Evolutionary conservation across 2,113 vertebrate genomes (phyloP), one percentile per base, ranked within the genome.

Genomic region (Mastomys coucha): DNA sequence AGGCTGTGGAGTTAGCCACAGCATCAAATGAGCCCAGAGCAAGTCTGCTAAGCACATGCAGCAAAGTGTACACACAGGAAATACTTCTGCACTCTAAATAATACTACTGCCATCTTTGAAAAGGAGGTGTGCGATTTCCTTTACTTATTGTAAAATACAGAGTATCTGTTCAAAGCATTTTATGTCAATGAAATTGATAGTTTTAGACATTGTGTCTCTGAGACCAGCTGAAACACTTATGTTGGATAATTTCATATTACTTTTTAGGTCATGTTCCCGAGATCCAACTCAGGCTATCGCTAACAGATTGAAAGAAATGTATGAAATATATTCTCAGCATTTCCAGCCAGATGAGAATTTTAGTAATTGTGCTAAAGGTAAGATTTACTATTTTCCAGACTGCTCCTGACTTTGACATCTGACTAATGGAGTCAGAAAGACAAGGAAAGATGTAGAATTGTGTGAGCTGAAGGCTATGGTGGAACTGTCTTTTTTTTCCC

Each of bases 281-380:
- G 99, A 99, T 98, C 99, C 99, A 92, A 99, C 99, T 90, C 98
- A 99, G 73, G 96, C 98, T 81, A 99, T 99, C 98, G 98, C 98
- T 72, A 98, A 96, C 92, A 99, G 99, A 98, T 96, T 99, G 85
- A 99, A 98, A 97, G 99, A 99, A 91, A 99, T 99, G 99, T 98
- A 98, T 5, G 99, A 99, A 28, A 95, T 98, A 6, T 99, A 99
- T 97, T 99, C 98, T 91, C 99, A 99, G 88, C 99, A 98, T 70
- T 98, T 95, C 22, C 98, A 98, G 63, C 93, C 98, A 20, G 98
- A 97, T 12, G 98, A 99, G 97, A 98, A 98, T 67, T 94, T 95
- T 81, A 95, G 93, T 93, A 98, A 96, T 39, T 97, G 98, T 94
- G 98, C 98, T 39, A 99, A 98, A 99, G 99, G 99, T 99, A 72